Percentiles rank a stretch among this genome's conserved stretches.
phyloP scores from a whole-genome alignment of 2,888 invertebrate species.

The Pollenia labialis region DNA sequence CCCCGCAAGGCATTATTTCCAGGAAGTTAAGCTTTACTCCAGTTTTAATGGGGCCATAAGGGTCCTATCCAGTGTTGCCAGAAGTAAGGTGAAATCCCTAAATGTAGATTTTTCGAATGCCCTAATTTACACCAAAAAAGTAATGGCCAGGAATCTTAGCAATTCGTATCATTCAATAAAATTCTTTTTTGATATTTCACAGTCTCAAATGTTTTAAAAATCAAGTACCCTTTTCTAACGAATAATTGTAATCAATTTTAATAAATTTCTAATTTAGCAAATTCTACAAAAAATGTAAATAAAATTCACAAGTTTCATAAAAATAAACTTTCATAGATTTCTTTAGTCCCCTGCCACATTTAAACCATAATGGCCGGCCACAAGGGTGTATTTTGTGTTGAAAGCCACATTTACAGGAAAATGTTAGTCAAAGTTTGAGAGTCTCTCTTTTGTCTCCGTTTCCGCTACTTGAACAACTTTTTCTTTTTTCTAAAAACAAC shows the following conservation, averaged over 20 bases:
- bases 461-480: constrained; percentile 51
- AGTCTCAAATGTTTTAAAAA: background rate
- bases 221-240: background rate
- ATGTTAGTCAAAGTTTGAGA: constrained; percentile 41
- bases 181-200: too few relatives aligned
- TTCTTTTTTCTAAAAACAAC: background rate
- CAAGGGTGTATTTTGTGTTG: constrained; percentile 70
- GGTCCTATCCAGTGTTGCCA: too few relatives aligned
- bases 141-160: too few relatives aligned
- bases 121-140: too few relatives aligned
- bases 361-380: constrained; percentile 69
- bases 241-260: constrained; percentile 40
- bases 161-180: too few relatives aligned
- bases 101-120: too few relatives aligned
- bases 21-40: too few relatives aligned
- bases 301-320: constrained; percentile 29
- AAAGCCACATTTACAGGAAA: constrained; percentile 65
- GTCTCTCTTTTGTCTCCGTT: constrained; percentile 16
- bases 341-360: constrained; percentile 5
- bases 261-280: constrained; percentile 62
- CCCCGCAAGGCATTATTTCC: too few relatives aligned
- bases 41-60: too few relatives aligned
- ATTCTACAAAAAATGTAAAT: constrained; percentile 60
- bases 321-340: background rate
- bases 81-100: too few relatives aligned